Percentiles rank a stretch among this genome's conserved stretches.
Evolutionary conservation across 2,888 invertebrate genomes (phyloP).

Genomic region (Andrena chrysosceles): DNA sequence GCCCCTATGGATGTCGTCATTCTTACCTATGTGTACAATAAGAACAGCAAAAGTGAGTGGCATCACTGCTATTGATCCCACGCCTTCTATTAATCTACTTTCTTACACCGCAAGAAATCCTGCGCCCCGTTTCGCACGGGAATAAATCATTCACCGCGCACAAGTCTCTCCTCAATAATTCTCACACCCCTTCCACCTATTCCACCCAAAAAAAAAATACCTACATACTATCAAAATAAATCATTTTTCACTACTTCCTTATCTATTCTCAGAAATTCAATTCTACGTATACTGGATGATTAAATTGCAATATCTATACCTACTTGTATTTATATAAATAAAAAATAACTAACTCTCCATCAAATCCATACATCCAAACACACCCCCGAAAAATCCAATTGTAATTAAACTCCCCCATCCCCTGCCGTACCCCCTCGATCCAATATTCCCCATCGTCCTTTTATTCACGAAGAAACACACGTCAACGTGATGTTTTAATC

Average conservation of each 20-base stretch:
- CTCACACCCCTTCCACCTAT: not conserved
- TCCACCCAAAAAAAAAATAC: not conserved
- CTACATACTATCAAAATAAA: not conserved
- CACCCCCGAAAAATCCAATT: too few species aligned
- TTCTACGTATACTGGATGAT: too few species aligned
- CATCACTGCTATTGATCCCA: slow-evolving; percentile 50
- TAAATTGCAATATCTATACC: too few species aligned
- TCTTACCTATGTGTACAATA: slow-evolving; percentile 38
- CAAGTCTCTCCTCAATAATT: not conserved
- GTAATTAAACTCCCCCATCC: too few species aligned
- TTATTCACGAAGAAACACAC: not conserved
- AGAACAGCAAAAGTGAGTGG: slow-evolving; percentile 53
- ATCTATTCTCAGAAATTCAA: too few species aligned
- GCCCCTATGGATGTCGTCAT: slow-evolving; percentile 47
- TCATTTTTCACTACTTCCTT: not conserved
- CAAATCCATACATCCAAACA: too few species aligned
- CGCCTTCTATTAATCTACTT: not conserved
- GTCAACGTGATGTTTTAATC: slow-evolving; percentile 33
- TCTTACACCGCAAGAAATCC: not conserved
- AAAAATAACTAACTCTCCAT: too few species aligned
- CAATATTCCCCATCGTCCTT: too few species aligned
- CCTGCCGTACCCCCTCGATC: not conserved
- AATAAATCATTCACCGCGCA: slow-evolving; percentile 28
- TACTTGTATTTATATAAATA: too few species aligned
- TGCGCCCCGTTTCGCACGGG: slow-evolving; percentile 1